Base-by-base conservation (phyloP, 1,140 invertebrate species). In the Epicauta chinensis region DNA sequence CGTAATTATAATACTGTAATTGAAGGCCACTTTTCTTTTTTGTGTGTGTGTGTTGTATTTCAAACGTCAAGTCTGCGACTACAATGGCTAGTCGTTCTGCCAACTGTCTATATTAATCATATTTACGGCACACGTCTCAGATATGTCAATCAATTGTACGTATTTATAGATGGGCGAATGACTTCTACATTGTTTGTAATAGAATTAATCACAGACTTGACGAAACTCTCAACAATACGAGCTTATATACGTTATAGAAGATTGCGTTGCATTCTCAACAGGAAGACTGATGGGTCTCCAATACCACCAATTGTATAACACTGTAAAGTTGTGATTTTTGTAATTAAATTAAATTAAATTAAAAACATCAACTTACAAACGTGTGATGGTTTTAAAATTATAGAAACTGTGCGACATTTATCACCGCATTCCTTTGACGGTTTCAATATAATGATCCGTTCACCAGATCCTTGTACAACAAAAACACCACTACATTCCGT, bases 301-400 rank as follows among this genome's bases (percentile, higher is more conserved):
- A 61, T 87, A 89, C 81, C 86, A 87, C 86, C 86, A 89, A 66
- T 88, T 89, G 62, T 87, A 89, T 79, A 82, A 87, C 58, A 89
- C 85, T 88, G 71, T 57, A 81, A 80, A 63, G 66, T n/a, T n/a
- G n/a, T n/a, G n/a, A n/a, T n/a, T n/a, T n/a, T n/a, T 23, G 23
- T 23, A 23, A 23, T 5, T 5, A 3, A 23, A 23, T 5, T 23
- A 3, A 7, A 23, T 23, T 3, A 2, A 23, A 23, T 2, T 23
- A 23, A 23, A n/a, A n/a, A n/a, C n/a, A n/a, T n/a, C 37, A 64
- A 79, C 83, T 80, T 78, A 88, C 86, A 76, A 63, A 84, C 77
- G 73, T 86, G 78, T 55, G 77, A 74, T 57, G 79, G 73, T 44
- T 78, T 75, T 55, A 90, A 68, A 61, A 82, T 68, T 56, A 86